phyloP scores from a whole-genome alignment of 2,113 vertebrate species.

The Rhizomys pruinosus region DNA sequence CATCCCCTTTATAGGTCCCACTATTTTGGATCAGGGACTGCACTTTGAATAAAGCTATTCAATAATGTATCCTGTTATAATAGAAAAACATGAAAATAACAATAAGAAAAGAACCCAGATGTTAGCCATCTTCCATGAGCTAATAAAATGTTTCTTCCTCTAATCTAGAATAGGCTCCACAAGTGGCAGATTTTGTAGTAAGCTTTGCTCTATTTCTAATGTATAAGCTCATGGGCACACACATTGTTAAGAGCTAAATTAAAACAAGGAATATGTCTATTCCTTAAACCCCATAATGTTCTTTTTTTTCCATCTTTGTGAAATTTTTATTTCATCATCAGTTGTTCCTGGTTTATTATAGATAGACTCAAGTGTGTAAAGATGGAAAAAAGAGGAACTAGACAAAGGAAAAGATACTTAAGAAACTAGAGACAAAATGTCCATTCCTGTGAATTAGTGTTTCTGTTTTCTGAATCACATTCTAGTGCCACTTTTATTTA shows the following conservation, averaged over 20 bases:
- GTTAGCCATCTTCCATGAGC: slow-evolving; percentile 67
- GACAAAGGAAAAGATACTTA: background rate
- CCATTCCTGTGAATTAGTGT: background rate
- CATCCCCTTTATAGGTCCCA: slow-evolving; percentile 75
- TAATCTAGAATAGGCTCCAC: slow-evolving; percentile 67
- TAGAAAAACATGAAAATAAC: slow-evolving; percentile 29
- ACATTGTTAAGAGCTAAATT: slow-evolving; percentile 40
- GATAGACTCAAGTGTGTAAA: background rate
- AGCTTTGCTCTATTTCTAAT: slow-evolving; percentile 60
- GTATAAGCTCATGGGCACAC: slow-evolving; percentile 9
- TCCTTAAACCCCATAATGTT: background rate
- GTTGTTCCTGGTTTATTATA: background rate
- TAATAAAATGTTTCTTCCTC: slow-evolving; percentile 71
- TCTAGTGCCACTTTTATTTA: background rate
- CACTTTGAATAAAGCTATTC: slow-evolving; percentile 80
- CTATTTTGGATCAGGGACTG: slow-evolving; percentile 66
- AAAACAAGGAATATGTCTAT: background rate
- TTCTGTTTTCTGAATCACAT: background rate
- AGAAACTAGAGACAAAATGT: background rate
- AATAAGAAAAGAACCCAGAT: background rate
- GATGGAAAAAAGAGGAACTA: background rate
- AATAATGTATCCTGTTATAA: slow-evolving; percentile 79
- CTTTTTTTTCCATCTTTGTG: background rate
- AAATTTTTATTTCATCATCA: background rate
- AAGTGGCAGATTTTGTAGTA: slow-evolving; percentile 1